Percentiles rank a stretch among this genome's conserved stretches.
Evolutionary conservation across 2,797 vertebrate genomes (phyloP).

Genomic region (Sebastes flavidus): DNA sequence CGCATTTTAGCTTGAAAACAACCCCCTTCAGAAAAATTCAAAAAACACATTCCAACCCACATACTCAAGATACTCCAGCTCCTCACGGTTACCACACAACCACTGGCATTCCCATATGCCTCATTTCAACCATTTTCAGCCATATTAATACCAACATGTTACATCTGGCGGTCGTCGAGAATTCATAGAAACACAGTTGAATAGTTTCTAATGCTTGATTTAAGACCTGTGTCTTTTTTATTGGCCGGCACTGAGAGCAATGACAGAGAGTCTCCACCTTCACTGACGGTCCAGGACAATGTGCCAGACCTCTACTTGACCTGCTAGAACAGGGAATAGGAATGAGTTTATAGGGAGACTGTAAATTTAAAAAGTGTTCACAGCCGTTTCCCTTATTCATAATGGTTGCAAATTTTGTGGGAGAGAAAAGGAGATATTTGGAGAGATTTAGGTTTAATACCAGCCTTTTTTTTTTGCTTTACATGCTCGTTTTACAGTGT

Average conservation of each 20-base stretch:
- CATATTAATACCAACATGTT: not conserved
- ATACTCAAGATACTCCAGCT: not conserved
- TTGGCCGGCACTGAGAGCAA: not conserved
- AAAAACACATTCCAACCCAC: not conserved
- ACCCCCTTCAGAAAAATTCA: not conserved
- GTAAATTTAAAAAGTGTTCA: not conserved
- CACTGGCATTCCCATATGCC: not conserved
- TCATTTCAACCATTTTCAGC: not conserved
- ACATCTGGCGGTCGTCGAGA: not conserved
- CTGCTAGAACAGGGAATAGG: not conserved
- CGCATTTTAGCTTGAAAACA: not conserved
- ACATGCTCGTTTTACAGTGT: not conserved
- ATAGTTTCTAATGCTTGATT: not conserved
- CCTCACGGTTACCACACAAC: not conserved
- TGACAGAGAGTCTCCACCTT: not conserved
- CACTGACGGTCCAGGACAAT: not conserved
- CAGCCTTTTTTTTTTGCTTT: conserved; percentile 1
- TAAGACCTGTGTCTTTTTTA: not conserved
- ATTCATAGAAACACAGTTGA: not conserved
- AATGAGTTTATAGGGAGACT: not conserved
- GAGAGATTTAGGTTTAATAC: not conserved
- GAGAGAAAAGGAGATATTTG: no score
- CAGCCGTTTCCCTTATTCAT: not conserved
- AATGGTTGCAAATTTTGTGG: not conserved
- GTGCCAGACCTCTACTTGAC: not conserved